Base-by-base conservation (phyloP, 2,797 vertebrate species). In the Zenarchopterus dispar region DNA sequence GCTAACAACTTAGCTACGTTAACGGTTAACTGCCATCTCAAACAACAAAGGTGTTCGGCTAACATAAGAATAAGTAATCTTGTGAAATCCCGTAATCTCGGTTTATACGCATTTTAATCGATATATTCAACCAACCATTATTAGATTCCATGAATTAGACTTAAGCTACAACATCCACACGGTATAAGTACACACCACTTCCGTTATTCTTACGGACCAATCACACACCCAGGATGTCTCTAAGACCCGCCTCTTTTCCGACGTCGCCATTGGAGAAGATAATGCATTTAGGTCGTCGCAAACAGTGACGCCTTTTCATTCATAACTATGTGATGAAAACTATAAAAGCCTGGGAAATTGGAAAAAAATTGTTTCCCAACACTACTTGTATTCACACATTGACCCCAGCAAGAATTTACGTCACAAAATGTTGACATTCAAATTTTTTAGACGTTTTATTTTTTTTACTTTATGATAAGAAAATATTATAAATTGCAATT, bases 91-190 rank as follows among this genome's bases (percentile, higher is more conserved):
- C 0, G 0, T 31, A 41, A 6, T 26, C 1, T 56, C 4, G 1
- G 17, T 0, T 23, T 6, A 1, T 4, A 36, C 4, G 6, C n/a
- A 2, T 3, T 21, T 42, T 0, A 7, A 23, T 18, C 0, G 6
- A 4, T 24, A 26, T 11, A 7, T 52, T 45, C 2, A 6, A 61
- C 59, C 2, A 81, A 90, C 88, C 86, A 15, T 62, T 70, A 6
- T 43, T 84, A 45, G 76, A 59, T 0, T 86, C 86, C 90, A 91
- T 91, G 1, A 56, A 84, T 65, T 24, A 11, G 2, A 31, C 10
- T n/a, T 7, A 1, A 1, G 3, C 6, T 55, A 5, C 10, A 28
- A 47, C 28, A 47, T 6, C 36, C 69, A 21, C 39, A 9, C 24
- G 1, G 15, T 1, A 9, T 0, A 24, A 8, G 0, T 8, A 6